Conservation (phyloP, 2,113 vertebrate species). For the Cinclus mexicanus region DNA sequence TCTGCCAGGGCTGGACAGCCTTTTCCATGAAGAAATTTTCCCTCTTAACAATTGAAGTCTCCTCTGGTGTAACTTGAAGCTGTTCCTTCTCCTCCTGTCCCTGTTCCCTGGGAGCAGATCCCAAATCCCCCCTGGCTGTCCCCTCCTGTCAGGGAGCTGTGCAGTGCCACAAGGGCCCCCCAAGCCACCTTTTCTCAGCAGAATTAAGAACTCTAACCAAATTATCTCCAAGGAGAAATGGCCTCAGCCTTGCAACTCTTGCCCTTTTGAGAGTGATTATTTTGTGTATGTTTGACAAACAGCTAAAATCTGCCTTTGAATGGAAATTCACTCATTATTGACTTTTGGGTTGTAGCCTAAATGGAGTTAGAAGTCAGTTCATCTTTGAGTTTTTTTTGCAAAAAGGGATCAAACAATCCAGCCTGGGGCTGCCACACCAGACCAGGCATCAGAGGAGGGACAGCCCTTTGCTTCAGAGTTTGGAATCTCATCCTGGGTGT, state of each 20-base stretch:
- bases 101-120: not conserved
- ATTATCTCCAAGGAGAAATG: not conserved
- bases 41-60: not conserved
- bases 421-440: not conserved
- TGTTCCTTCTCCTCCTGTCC: rapidly evolving
- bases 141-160: not conserved
- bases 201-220: not conserved
- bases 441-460: not conserved
- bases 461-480: not conserved
- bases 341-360: not conserved
- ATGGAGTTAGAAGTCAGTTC: not conserved
- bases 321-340: not conserved
- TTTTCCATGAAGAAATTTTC: not conserved
- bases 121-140: rapidly evolving
- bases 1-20: not conserved
- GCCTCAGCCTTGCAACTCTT: not conserved
- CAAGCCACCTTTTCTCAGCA: not conserved
- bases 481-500: not conserved
- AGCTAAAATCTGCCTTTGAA: not conserved
- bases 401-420: not conserved
- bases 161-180: not conserved
- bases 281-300: not conserved
- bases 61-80: not conserved
- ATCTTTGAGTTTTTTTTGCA: not conserved
- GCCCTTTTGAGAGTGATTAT: not conserved